These are phyloP conservation scores for Desmodus rotundus DNA, from an alignment of 2,113 vertebrate species.

Conservation along the genomic window DNA sequence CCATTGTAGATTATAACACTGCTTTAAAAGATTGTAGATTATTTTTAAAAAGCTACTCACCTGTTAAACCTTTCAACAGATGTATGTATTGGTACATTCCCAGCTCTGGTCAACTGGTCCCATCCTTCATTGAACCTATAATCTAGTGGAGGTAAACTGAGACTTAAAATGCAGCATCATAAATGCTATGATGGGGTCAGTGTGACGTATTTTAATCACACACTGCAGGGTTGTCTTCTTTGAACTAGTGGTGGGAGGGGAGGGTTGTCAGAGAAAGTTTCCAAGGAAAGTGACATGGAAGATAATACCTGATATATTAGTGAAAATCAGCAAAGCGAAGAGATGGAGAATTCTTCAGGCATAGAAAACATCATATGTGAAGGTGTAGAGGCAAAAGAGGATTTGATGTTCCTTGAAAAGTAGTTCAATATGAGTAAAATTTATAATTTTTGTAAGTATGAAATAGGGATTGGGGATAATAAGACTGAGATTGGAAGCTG, in stretches of 20 bases:
- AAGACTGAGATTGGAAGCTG: not conserved
- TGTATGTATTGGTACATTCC: not conserved
- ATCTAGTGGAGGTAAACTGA: not conserved
- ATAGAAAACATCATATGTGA: not conserved
- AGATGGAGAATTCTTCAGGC: not conserved
- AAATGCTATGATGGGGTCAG: not conserved
- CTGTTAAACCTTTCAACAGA: not conserved
- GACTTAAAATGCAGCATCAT: not conserved
- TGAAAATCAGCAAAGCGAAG: not conserved
- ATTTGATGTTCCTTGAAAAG: not conserved
- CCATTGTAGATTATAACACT: not conserved
- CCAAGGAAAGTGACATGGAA: not conserved
- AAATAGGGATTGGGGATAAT: not conserved
- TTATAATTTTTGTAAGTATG: not conserved
- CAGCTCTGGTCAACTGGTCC: not conserved
- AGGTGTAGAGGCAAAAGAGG: not conserved
- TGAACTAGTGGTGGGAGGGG: not conserved
- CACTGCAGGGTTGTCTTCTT: not conserved
- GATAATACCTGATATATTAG: not conserved
- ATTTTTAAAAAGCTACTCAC: not conserved
- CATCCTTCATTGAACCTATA: not conserved
- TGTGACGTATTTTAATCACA: not conserved
- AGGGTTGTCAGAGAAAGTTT: not conserved
- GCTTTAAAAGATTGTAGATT: not conserved
- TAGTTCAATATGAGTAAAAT: not conserved